Evolutionary conservation across 1,140 invertebrate genomes (phyloP), one percentile per base, ranked within the genome.

Genomic region (Arctopsyche grandis): DNA sequence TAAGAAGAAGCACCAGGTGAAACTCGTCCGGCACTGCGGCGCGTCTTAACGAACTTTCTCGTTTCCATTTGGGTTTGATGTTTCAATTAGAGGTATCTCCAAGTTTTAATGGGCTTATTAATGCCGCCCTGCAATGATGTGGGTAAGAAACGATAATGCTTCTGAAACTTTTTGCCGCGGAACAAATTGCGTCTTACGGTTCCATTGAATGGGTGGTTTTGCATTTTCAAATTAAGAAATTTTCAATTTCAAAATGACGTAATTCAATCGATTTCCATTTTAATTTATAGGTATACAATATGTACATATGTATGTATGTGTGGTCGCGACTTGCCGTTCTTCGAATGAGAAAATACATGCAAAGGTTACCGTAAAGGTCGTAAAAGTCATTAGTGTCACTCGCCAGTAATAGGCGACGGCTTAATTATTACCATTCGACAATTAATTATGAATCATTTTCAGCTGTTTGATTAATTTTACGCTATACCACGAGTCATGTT

Each of bases 41-140:
- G 21, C 19, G 21, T 26, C 63, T 66, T 66, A 66, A 66, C 63
- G 26, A 66, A 21, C 14, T 66, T 24, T 10, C 63, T 10, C 22
- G 21, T 26, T 66, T 22, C 63, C 63, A 66, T 66, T 66, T 16
- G 24, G 63, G 63, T 66, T 12, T 66, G 63, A 66, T 66, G 63
- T 66, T 66, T 66, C 63, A 66, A 66, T 66, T 66, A 66, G 63
- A 26, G 19, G 63, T 24, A 66, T 66, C 63, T 66, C 24, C 9
- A 60, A 66, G 63, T 66, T 66, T 24, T 19, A 66, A 66, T 22
- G 24, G 63, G 22, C 63, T 66, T 66, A 66, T 22, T 14, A 29
- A 66, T 19, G 24, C 24, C 21, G 63, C 24, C 63, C 14, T 66
- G 48, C 48, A 66, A 66, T 66, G 19, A 60, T 60, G 56, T 19